Conservation (phyloP, 2,113 vertebrate species). For the Lasiurus cinereus region DNA sequence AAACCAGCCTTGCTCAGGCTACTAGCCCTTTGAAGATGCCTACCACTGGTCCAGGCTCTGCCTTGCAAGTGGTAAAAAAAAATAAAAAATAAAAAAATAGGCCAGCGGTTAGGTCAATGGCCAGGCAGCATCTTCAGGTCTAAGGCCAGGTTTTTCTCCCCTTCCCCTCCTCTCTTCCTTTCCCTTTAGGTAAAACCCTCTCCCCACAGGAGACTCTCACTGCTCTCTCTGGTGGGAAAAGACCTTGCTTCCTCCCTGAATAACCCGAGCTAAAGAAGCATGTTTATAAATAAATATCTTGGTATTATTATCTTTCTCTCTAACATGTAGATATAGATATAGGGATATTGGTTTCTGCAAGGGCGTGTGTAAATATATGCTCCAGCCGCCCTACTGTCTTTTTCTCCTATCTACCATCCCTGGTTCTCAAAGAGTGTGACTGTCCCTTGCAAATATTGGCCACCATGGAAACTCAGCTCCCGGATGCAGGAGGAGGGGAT, state of each 20-base stretch:
- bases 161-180: neutral
- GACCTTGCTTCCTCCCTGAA: conserved; percentile 22
- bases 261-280: conserved; percentile 37
- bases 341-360: conserved; percentile 65
- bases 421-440: conserved; percentile 47
- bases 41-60: neutral
- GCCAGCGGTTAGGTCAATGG: neutral
- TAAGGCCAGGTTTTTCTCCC: neutral
- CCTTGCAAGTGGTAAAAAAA: neutral
- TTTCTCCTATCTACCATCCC: conserved; percentile 41
- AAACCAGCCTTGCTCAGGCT: neutral
- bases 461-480: neutral
- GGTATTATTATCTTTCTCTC: conserved; percentile 46
- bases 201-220: neutral
- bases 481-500: neutral
- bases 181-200: neutral
- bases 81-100: neutral
- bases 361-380: conserved; percentile 64
- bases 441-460: conserved; percentile 44
- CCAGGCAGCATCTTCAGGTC: neutral
- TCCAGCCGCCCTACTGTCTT: conserved; percentile 47
- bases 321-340: conserved; percentile 24
- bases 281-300: conserved; percentile 64
- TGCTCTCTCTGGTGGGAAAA: conserved; percentile 34
- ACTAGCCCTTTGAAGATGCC: neutral